Evolutionary conservation across 1,140 invertebrate genomes (phyloP).

Genomic region (Ridgeia piscesae): DNA sequence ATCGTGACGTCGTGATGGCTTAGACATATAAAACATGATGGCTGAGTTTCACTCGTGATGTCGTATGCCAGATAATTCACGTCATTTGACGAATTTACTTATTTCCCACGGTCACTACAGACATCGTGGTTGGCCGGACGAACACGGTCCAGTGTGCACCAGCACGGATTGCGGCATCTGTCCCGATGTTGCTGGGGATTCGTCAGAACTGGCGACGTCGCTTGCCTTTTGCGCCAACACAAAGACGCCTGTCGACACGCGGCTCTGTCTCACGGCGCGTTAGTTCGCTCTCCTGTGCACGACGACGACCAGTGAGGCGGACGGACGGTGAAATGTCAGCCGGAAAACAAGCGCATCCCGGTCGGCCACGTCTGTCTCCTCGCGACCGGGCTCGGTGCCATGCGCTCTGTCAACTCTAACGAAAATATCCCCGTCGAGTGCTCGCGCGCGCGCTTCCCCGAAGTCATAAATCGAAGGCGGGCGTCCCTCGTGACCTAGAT

Average conservation of each 20-base stretch:
- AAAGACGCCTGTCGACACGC: neutral
- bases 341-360: neutral
- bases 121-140: neutral
- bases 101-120: neutral
- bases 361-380: no score
- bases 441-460: neutral
- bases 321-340: neutral
- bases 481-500: neutral
- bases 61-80: neutral
- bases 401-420: neutral
- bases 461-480: neutral
- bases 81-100: neutral
- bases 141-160: no score
- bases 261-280: neutral
- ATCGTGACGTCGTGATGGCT: neutral
- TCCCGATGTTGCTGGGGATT: neutral
- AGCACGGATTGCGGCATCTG: neutral
- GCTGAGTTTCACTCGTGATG: neutral
- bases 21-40: neutral
- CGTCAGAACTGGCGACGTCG: neutral
- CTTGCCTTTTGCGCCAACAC: neutral
- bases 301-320: neutral
- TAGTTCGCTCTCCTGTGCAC: neutral
- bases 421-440: neutral
- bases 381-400: neutral